Evolutionary conservation across 2,797 vertebrate species (phyloP).

Genomic region (Protosalanx chinensis): DNA sequence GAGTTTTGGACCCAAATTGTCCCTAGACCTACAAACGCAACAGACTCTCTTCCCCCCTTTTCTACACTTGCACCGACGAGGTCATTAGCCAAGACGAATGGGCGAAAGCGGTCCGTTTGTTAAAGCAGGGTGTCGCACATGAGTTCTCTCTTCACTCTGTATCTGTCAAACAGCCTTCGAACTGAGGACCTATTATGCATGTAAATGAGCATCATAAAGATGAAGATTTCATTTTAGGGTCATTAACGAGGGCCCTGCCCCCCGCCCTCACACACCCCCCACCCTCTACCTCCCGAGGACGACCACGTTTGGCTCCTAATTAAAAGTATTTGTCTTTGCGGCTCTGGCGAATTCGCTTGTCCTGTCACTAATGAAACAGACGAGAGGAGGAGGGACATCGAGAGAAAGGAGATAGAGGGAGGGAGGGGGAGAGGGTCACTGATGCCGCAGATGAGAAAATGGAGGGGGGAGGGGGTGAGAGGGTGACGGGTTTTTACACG

Average conservation of each 20-base stretch:
- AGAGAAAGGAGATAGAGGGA: neutral
- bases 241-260: constrained; percentile 91
- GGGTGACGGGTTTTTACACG: constrained; percentile 1
- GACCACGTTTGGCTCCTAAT: constrained; percentile 91
- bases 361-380: constrained; percentile 63
- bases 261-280: constrained; percentile 77
- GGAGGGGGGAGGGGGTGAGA: neutral
- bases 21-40: constrained; percentile 41
- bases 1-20: constrained; percentile 63
- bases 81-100: constrained; percentile 91
- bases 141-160: constrained; percentile 86
- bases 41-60: constrained; percentile 61
- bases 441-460: no score
- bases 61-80: constrained; percentile 67
- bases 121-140: constrained; percentile 86
- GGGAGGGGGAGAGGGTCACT: neutral
- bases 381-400: constrained; percentile 13
- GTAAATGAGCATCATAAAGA: constrained; percentile 95
- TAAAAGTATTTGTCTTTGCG: constrained; percentile 96
- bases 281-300: constrained; percentile 79
- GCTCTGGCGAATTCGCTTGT: constrained; percentile 83
- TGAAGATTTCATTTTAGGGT: constrained; percentile 95
- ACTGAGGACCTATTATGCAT: constrained; percentile 92
- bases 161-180: constrained; percentile 87
- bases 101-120: constrained; percentile 81